These are phyloP conservation scores for Lycopodina hypogea DNA, from an alignment of 37 sponge, comb jelly and placozoan genomes.

Conservation along the genomic window DNA sequence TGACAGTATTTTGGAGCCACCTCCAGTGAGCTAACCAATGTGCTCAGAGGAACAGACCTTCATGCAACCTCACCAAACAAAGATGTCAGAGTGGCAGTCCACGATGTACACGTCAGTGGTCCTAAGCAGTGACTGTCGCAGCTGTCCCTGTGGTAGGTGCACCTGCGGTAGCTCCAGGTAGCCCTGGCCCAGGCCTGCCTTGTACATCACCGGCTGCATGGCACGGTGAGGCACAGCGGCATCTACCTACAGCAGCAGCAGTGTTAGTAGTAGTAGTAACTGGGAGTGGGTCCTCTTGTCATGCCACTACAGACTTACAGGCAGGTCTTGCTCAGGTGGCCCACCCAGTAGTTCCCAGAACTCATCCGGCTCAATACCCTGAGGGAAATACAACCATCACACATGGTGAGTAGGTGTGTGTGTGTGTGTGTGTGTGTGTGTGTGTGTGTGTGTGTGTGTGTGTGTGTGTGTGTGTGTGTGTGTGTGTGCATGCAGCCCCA, in stretches of 20 bases:
- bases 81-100: slow-evolving; percentile 80
- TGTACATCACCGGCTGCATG: slow-evolving; percentile 45
- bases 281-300: no score
- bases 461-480: background rate
- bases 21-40: no score
- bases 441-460: background rate
- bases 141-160: slow-evolving; percentile 34
- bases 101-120: slow-evolving; percentile 77
- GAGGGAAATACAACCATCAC: no score
- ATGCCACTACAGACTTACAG: background rate
- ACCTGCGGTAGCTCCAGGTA: slow-evolving; percentile 94
- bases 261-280: no score
- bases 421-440: background rate
- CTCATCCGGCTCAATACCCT: slow-evolving; percentile 82
- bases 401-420: background rate
- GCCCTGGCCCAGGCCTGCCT: slow-evolving; percentile 82
- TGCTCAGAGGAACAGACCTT: no score
- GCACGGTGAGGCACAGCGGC: background rate
- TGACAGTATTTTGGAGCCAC: no score
- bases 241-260: background rate
- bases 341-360: slow-evolving; percentile 84
- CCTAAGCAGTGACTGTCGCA: slow-evolving; percentile 47
- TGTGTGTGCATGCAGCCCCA: background rate
- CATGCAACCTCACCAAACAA: slow-evolving; percentile 87
- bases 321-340: slow-evolving; percentile 28